These are phyloP conservation scores for Antrozous pallidus DNA, from an alignment of 2,797 vertebrate genomes.

Conservation along the genomic window DNA sequence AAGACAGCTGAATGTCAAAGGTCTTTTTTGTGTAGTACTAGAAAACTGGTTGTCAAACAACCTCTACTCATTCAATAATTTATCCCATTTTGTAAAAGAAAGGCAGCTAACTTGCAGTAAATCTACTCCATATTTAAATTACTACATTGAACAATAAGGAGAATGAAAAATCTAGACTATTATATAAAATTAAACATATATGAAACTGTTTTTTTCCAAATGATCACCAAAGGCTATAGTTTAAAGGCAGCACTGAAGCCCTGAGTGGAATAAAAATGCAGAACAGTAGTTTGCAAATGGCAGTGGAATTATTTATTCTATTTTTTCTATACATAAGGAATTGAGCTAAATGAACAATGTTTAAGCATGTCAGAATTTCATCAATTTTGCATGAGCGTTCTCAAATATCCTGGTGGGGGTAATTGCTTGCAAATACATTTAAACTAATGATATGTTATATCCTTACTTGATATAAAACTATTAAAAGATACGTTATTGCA, in stretches of 20 bases:
- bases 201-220: constrained; percentile 84
- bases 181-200: constrained; percentile 88
- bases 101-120: constrained; percentile 83
- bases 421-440: constrained; percentile 90
- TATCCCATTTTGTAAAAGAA: constrained; percentile 85
- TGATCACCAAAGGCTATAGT: constrained; percentile 85
- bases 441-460: constrained; percentile 90
- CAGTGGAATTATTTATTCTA: constrained; percentile 86
- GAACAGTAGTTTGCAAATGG: constrained; percentile 82
- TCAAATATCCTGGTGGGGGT: constrained; percentile 89
- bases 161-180: constrained; percentile 84
- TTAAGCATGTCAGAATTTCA: constrained; percentile 88
- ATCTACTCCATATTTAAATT: constrained; percentile 84
- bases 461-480: constrained; percentile 89
- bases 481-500: constrained; percentile 88
- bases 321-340: constrained; percentile 87
- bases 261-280: constrained; percentile 81
- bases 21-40: constrained; percentile 84
- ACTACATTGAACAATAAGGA: constrained; percentile 82
- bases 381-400: constrained; percentile 87
- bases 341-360: constrained; percentile 88
- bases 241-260: constrained; percentile 81
- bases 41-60: constrained; percentile 86
- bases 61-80: constrained; percentile 87
- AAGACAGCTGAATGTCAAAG: constrained; percentile 85